Base-by-base conservation (phyloP, 1,140 invertebrate genomes). In the Pseudoatta argentina region DNA sequence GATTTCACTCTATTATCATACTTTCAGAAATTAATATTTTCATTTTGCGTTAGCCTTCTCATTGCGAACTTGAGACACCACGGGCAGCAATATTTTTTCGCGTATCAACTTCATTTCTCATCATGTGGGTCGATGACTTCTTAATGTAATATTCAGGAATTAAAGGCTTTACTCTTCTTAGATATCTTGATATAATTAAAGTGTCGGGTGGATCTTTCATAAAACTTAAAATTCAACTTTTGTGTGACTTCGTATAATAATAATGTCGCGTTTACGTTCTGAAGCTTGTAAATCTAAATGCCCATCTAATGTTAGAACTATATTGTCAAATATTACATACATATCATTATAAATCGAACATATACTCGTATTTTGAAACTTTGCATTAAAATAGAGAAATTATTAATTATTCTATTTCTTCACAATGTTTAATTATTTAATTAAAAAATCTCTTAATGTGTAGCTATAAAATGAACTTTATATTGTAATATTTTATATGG, bases 1-100 rank as follows among this genome's bases (percentile, higher is more conserved):
- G 69, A 73, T 83, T 83, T 83, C 69, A 73, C 79, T 73, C 18
- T 18, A 83, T 83, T 83, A 83, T 83, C 69, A 83, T 83, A 83
- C 69, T 83, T 83, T 73, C 14, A 83, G 39, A 83, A 83, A 83
- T 83, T 73, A 83, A 61, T 73, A 83, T 83, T 73, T 73, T 67
- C 18, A 71, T 53, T 21, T 71, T 10, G 48, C 64, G 18, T 3
- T 6, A 48, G 18, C 34, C 53, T 30, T 21, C 27, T 73, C 55
- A 83, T 83, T 73, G 51, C 14, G 39, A 69, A 14, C 24, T 48
- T 48, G 21, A 73, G 79, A 83, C 53, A 21, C 39, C 30, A 12
- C 53, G 69, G 79, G 51, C 73, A 83, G 73, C 55, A 72, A 61
- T 64, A 24, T 69, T 61, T 12, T 18, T 55, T 57, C 53, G 69